Percentiles rank a stretch among this genome's conserved stretches.
Conservation (phyloP, 2,797 vertebrate genomes). For the Lycodopsis pacificus region DNA sequence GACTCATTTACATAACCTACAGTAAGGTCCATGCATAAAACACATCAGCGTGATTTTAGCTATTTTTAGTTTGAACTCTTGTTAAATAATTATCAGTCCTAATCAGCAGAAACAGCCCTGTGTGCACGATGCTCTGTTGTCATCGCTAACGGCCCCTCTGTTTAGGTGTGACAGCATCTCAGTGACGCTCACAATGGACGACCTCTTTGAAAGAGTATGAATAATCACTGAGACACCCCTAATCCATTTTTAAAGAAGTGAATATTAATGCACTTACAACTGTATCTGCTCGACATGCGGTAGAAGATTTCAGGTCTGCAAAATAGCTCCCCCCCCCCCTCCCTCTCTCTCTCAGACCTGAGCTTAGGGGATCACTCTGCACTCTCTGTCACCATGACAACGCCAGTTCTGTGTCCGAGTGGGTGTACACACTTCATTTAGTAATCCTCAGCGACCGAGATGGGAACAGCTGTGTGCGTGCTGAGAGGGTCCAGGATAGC, state of each 20-base stretch:
- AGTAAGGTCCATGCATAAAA: constrained; percentile 10
- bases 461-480: constrained; percentile 77
- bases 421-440: constrained; percentile 82
- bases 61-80: constrained; percentile 9
- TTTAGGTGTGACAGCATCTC: constrained; percentile 75
- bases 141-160: constrained; percentile 57
- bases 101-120: constrained; percentile 30
- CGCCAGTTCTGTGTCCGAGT: constrained; percentile 80
- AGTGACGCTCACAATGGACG: constrained; percentile 67
- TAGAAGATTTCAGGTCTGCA: constrained; percentile 66
- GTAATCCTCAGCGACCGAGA: constrained; percentile 78
- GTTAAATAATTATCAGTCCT: constrained; percentile 37
- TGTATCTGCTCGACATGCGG: constrained; percentile 74
- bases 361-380: constrained; percentile 73
- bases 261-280: constrained; percentile 78
- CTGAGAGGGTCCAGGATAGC: constrained; percentile 66
- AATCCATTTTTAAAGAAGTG: constrained; percentile 78
- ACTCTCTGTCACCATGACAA: constrained; percentile 86
- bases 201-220: constrained; percentile 77
- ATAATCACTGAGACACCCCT: constrained; percentile 78
- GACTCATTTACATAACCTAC: constrained; percentile 14
- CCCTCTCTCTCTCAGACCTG: constrained; percentile 43
- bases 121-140: constrained; percentile 57
- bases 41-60: not conserved
- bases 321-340: constrained; percentile 37